Conservation (phyloP, 1,140 invertebrate genomes). For the Rhyzopertha dominica region DNA sequence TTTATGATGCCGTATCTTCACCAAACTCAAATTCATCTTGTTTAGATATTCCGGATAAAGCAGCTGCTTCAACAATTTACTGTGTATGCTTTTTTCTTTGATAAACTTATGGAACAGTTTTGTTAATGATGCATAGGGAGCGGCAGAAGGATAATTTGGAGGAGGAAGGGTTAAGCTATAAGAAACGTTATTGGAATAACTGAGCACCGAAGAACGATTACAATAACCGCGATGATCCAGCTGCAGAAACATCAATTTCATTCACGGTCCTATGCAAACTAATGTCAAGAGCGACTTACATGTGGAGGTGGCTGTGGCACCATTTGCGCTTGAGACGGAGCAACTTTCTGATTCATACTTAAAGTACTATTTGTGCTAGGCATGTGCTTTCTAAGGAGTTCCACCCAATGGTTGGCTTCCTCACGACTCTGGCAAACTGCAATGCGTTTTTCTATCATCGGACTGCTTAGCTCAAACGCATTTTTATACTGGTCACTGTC, state of each 20-base stretch:
- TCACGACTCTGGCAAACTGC: conserved; percentile 79
- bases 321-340: conserved; percentile 42
- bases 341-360: conserved; percentile 36
- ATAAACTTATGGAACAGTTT: conserved; percentile 69
- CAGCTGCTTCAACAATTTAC: conserved; percentile 66
- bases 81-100: conserved; percentile 62
- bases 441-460: conserved; percentile 83
- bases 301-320: conserved; percentile 50
- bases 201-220: conserved; percentile 48
- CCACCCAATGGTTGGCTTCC: conserved; percentile 84
- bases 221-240: conserved; percentile 51
- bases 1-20: conserved; percentile 52
- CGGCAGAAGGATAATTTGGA: conserved; percentile 58
- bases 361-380: conserved; percentile 29
- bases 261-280: no score
- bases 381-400: conserved; percentile 63
- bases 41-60: conserved; percentile 60
- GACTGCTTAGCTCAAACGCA: conserved; percentile 89
- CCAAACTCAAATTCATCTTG: conserved; percentile 48
- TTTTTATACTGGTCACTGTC: conserved; percentile 76
- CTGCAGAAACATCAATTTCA: conserved; percentile 32
- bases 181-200: conserved; percentile 46
- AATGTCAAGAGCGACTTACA: conserved; percentile 48
- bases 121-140: conserved; percentile 66
- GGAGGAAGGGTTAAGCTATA: conserved; percentile 57